Evolutionary conservation across 1,140 invertebrate genomes (phyloP).

Genomic region (Wasmannia auropunctata): DNA sequence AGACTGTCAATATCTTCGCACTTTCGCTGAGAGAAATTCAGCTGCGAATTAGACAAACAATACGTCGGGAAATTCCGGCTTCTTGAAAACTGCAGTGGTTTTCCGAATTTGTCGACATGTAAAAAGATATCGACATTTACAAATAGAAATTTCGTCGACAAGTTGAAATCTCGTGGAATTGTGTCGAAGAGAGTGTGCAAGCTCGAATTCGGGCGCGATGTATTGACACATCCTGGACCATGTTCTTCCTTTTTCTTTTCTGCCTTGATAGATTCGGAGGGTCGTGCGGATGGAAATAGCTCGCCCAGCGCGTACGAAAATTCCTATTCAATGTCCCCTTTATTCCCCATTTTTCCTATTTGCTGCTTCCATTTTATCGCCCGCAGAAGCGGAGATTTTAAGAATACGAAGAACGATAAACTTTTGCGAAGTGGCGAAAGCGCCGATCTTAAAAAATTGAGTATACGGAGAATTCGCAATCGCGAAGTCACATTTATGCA

Average conservation of each 20-base stretch:
- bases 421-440: neutral
- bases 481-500: neutral
- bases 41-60: neutral
- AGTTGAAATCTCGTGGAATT: constrained; percentile 31
- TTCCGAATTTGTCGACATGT: neutral
- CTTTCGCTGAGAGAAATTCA: neutral
- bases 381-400: neutral
- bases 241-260: constrained; percentile 34
- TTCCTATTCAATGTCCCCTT: constrained; percentile 20
- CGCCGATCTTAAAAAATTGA: constrained; percentile 22
- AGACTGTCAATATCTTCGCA: neutral
- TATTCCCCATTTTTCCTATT: constrained; percentile 2
- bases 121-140: constrained; percentile 20
- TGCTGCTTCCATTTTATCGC: neutral
- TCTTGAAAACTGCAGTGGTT: neutral
- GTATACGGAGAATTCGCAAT: constrained; percentile 5
- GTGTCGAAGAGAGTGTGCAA: constrained; percentile 13
- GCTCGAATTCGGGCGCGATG: constrained; percentile 27
- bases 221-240: constrained; percentile 34
- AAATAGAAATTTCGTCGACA: constrained; percentile 16
- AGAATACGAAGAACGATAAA: constrained; percentile 25
- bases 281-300: constrained; percentile 35
- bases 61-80: neutral
- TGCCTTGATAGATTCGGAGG: constrained; percentile 23
- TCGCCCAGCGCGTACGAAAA: constrained; percentile 31